Percentiles rank a stretch among this genome's conserved stretches.
Evolutionary conservation across 1,140 invertebrate species (phyloP).

Genomic region (Arion vulgaris): DNA sequence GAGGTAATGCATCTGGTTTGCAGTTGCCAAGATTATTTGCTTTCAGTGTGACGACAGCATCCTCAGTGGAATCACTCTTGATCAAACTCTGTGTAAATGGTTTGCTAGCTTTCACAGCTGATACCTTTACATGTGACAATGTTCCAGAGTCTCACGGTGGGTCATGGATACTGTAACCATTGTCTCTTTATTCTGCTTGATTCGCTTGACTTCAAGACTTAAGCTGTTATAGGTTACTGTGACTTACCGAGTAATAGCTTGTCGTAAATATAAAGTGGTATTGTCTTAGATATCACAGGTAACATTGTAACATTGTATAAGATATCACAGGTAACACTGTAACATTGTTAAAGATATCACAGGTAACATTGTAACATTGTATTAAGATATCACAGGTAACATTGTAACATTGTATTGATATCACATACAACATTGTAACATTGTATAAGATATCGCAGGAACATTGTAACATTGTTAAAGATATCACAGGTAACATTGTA

Average conservation of each 20-base stretch:
- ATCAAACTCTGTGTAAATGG: constrained; percentile 28
- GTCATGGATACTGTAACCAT: constrained; percentile 30
- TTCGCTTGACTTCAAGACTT: background rate
- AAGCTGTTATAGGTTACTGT: constrained; percentile 21
- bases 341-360: too few relatives aligned
- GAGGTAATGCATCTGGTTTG: background rate
- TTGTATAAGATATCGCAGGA: too few relatives aligned
- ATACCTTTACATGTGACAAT: constrained; percentile 18
- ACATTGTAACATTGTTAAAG: too few relatives aligned
- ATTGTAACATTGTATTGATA: too few relatives aligned
- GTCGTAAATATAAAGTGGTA: background rate
- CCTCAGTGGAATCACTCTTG: too few relatives aligned
- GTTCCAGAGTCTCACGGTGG: constrained; percentile 26
- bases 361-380: too few relatives aligned
- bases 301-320: too few relatives aligned
- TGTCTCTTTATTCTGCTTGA: constrained; percentile 4
- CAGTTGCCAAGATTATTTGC: background rate
- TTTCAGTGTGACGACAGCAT: background rate
- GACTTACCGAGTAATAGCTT: constrained; percentile 22
- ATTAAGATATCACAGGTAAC: too few relatives aligned
- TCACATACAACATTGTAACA: too few relatives aligned
- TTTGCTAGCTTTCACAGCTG: constrained; percentile 27
- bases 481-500: too few relatives aligned
- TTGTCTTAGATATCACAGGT: background rate
- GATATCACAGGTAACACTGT: too few relatives aligned